phyloP scores from a whole-genome alignment of 2,888 invertebrate genomes.

The Dorcus hopei region DNA sequence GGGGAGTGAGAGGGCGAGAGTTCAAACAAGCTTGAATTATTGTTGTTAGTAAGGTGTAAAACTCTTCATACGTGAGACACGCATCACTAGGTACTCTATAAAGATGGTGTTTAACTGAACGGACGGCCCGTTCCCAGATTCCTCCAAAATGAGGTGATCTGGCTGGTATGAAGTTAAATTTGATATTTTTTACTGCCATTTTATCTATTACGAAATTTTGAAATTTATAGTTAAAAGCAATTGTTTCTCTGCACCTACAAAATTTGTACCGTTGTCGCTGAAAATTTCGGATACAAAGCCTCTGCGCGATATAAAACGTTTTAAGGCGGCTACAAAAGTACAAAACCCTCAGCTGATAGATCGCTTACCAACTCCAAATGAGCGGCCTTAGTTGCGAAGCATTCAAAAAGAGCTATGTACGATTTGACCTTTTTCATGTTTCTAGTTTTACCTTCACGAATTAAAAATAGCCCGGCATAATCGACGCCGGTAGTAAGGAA shows the following conservation, averaged over 20 bases:
- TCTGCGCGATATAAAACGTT: constrained; percentile 34
- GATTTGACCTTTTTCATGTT: constrained; percentile 16
- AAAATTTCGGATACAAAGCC: constrained; percentile 29
- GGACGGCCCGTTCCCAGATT: no score
- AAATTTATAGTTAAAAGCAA: no score
- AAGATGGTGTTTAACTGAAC: no score
- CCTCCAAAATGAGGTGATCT: no score
- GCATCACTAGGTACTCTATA: no score
- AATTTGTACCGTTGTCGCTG: constrained; percentile 38
- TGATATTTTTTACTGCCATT: no score
- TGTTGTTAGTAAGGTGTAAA: no score
- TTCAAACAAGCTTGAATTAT: no score
- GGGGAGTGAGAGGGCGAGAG: no score
- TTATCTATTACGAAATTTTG: no score
- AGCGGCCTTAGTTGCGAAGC: constrained; percentile 34
- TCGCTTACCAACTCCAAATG: constrained; percentile 36
- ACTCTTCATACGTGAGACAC: no score
- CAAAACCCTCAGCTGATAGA: constrained; percentile 33
- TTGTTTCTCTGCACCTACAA: constrained; percentile 33
- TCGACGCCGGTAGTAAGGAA: constrained; percentile 15
- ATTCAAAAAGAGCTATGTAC: constrained; percentile 34
- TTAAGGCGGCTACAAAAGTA: constrained; percentile 36
- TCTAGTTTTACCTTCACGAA: constrained; percentile 13
- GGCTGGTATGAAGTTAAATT: no score
- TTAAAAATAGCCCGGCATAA: constrained; percentile 19